Conservation (phyloP, 2,888 invertebrate genomes). For the Atethmia centrago region DNA sequence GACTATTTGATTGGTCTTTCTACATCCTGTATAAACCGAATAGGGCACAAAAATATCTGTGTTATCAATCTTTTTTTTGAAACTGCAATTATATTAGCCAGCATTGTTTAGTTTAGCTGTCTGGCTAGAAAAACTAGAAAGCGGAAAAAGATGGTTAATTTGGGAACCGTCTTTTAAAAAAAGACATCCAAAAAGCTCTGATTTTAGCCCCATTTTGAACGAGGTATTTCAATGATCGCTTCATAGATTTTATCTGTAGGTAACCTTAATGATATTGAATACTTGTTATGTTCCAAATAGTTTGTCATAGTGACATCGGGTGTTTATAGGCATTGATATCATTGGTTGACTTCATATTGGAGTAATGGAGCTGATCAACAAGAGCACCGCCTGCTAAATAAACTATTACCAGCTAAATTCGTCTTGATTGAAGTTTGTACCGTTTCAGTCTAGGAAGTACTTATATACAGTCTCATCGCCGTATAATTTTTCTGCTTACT, state of each 20-base stretch:
- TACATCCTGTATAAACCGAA: too few species aligned
- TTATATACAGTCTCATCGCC: too few species aligned
- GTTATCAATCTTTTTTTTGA: too few species aligned
- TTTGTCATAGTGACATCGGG: neutral
- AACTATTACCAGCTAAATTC: neutral
- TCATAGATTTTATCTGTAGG: neutral
- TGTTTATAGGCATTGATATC: neutral
- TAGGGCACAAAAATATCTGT: too few species aligned
- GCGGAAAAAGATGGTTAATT: accelerated
- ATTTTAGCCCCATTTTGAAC: neutral
- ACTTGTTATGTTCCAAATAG: conserved; percentile 13
- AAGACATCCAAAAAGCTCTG: neutral
- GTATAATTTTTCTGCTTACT: too few species aligned
- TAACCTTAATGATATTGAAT: neutral
- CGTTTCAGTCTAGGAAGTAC: neutral
- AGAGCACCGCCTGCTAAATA: conserved; percentile 17
- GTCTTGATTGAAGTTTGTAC: neutral
- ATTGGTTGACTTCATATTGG: conserved; percentile 1
- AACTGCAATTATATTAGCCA: too few species aligned
- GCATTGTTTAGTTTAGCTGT: too few species aligned
- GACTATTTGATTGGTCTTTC: too few species aligned
- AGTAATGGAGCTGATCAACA: conserved; percentile 5
- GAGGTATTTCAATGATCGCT: neutral
- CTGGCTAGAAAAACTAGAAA: neutral
- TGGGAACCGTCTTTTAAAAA: too few species aligned